These are phyloP conservation scores for Telmatherina bonti DNA, from an alignment of 2,797 vertebrate species.

Conservation along the genomic window DNA sequence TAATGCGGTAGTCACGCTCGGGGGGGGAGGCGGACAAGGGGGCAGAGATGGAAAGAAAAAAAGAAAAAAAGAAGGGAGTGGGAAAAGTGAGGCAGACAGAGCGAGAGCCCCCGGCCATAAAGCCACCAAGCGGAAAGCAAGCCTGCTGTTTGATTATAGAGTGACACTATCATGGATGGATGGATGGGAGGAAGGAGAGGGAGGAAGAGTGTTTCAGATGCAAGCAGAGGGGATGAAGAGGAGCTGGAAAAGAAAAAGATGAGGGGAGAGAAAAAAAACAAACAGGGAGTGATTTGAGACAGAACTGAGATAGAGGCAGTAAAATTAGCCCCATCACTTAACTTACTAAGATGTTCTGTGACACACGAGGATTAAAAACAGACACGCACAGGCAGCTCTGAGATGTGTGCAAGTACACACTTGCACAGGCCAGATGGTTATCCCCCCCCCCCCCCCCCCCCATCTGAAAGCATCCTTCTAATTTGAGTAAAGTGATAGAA, in stretches of 20 bases:
- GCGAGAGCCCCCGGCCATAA: constrained; percentile 83
- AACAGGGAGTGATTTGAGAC: constrained; percentile 51
- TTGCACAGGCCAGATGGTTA: constrained; percentile 69
- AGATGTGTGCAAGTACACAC: constrained; percentile 30
- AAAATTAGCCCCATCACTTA: constrained; percentile 77
- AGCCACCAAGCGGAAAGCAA: constrained; percentile 88
- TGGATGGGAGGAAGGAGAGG: constrained; percentile 40
- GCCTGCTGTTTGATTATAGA: constrained; percentile 87
- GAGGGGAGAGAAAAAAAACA: constrained; percentile 6
- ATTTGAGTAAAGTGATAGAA: constrained; percentile 75
- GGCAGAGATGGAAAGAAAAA: constrained; percentile 53
- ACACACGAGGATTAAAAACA: constrained; percentile 64
- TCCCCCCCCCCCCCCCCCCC: constrained; percentile 45
- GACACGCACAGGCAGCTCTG: constrained; percentile 20
- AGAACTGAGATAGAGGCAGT: constrained; percentile 61
- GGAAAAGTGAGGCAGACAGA: constrained; percentile 64
- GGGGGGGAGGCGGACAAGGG: constrained; percentile 67
- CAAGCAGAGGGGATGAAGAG: constrained; percentile 40
- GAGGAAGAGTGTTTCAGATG: constrained; percentile 55
- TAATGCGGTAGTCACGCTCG: constrained; percentile 86
- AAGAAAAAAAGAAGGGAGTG: constrained; percentile 1
- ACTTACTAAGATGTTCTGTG: constrained; percentile 60
- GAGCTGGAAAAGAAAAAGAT: constrained; percentile 29
- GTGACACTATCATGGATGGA: constrained; percentile 76
- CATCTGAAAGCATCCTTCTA: constrained; percentile 65